These are phyloP conservation scores for Caenorhabditis inopinata DNA, from an alignment of 1,140 invertebrate species.

Conservation along the genomic window DNA sequence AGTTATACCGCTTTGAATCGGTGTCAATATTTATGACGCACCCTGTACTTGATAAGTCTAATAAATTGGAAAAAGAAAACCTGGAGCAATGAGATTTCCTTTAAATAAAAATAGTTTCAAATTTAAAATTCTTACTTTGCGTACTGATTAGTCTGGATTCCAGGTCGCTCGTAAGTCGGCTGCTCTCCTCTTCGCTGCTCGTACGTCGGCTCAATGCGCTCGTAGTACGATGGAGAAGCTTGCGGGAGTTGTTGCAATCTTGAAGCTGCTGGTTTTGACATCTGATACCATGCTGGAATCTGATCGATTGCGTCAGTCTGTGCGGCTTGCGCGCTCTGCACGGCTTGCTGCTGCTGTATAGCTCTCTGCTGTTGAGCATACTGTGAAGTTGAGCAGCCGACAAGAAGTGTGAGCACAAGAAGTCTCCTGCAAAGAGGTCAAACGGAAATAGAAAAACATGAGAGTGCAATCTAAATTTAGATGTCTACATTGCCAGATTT, in stretches of 20 bases:
- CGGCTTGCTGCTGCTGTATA: conserved; percentile 22
- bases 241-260: conserved; percentile 22
- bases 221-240: conserved; percentile 37
- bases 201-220: conserved; percentile 27
- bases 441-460: background rate
- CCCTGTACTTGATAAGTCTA: too few relatives aligned
- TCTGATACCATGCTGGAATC: conserved; percentile 43
- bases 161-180: conserved; percentile 27
- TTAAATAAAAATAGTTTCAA: background rate
- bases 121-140: background rate
- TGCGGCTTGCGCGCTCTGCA: background rate
- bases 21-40: too few relatives aligned
- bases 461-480: background rate
- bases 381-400: conserved; percentile 18
- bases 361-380: conserved; percentile 18
- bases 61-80: too few relatives aligned
- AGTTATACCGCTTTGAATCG: too few relatives aligned
- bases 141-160: conserved; percentile 18
- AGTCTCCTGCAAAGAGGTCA: conserved; percentile 39
- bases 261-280: conserved; percentile 30
- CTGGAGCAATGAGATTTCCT: too few relatives aligned
- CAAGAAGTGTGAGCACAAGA: conserved; percentile 3
- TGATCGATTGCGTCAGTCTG: conserved; percentile 14
- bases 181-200: conserved; percentile 26
- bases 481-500: background rate